Base-by-base conservation (phyloP, 2,113 vertebrate species). In the Pungitius pungitius region DNA sequence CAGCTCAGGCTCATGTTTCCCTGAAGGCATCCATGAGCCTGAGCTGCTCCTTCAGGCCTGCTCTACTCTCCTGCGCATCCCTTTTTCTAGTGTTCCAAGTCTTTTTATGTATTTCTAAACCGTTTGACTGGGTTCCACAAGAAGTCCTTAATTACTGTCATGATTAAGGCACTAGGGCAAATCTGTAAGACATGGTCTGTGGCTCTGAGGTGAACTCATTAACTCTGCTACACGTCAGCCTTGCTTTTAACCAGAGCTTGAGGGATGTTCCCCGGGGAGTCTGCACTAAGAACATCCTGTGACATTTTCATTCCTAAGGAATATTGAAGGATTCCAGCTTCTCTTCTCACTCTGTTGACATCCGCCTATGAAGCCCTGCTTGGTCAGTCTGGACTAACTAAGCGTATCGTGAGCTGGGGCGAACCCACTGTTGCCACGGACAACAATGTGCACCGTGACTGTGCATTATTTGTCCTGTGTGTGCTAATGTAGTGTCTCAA, bases 371-470 rank as follows among this genome's bases (percentile, higher is more conserved):
- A 26, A 59, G 8, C 7, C 0, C 24, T 24, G 18, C 24, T 18
- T 4, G 24, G 49, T 24, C 22, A 13, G 49, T 24, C 2, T 33
- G 33, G 12, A 7, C 37, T 33, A 26, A 33, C 8, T 59, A 13
- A 39, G 40, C 24, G 58, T 22, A 26, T 20, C 12, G 18, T 9
- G 20, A 72, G 24, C 3, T 8, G 1, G 33, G 14, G 18, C 0
- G 13, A 43, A 49, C 12, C 17, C 14, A 5, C 20, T 69, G 58
- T 73, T 78, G 66, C 67, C 68, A 88, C 85, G 69, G 81, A 65
- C 49, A 77, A 82, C 75, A 20, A 90, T 88, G 88, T 92, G 91
- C 59, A 87, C 68, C 0, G 79, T 90, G 67, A 84, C 87, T 54
- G 9, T 79, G 17, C 91, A 86, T n/a, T n/a, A 82, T 92, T 90